phyloP scores from a whole-genome alignment of 1,140 invertebrate genomes.

The Mya arenaria region DNA sequence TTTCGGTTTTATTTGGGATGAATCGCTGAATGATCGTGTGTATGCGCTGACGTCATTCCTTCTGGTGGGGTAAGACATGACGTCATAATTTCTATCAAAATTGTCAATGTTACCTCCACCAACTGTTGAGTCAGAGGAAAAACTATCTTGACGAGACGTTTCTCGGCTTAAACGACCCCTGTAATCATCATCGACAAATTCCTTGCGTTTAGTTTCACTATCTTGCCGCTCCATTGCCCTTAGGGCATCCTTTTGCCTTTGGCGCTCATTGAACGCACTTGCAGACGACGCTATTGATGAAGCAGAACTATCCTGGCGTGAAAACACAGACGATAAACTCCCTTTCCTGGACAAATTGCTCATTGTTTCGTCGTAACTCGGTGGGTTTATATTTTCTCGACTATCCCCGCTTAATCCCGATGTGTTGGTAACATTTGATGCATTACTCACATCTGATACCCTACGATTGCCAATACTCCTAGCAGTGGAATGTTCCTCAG shows the following conservation, averaged over 20 bases:
- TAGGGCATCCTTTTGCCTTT: constrained; percentile 17
- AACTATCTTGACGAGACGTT: background rate
- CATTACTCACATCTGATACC: constrained; percentile 20
- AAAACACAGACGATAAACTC: constrained; percentile 22
- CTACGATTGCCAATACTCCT: background rate
- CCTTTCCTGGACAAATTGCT: constrained; percentile 32
- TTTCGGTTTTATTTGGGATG: background rate
- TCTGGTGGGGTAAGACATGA: constrained; percentile 21
- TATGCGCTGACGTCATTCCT: background rate
- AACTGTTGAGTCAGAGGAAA: constrained; percentile 31
- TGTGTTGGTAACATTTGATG: background rate
- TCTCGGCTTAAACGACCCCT: background rate
- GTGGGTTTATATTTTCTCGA: constrained; percentile 28
- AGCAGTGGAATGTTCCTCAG: background rate
- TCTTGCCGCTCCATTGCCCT: background rate
- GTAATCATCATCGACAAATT: background rate
- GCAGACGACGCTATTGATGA: constrained; percentile 46
- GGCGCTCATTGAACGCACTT: constrained; percentile 32
- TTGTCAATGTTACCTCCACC: constrained; percentile 5
- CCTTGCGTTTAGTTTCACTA: background rate
- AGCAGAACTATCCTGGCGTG: constrained; percentile 38
- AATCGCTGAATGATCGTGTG: constrained; percentile 15
- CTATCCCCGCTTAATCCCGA: constrained; percentile 5
- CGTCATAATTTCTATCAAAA: background rate
- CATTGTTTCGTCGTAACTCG: constrained; percentile 38